Evolutionary conservation across 2,797 vertebrate species (phyloP).

Genomic region (Allobates femoralis): DNA sequence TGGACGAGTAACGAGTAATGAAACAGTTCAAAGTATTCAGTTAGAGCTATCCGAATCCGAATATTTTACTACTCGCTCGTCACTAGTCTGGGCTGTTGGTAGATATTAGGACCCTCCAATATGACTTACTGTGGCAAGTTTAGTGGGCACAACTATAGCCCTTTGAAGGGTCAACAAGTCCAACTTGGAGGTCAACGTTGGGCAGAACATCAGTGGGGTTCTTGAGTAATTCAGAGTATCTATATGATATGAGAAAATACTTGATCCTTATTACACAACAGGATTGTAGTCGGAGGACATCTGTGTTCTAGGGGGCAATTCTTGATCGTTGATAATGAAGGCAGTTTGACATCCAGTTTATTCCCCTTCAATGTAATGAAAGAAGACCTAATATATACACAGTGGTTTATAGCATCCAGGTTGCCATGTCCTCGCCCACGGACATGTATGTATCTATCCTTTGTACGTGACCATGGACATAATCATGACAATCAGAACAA

Average conservation of each 20-base stretch:
- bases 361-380: neutral
- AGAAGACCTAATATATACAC: neutral
- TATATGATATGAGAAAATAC: neutral
- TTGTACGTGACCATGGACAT: too few relatives aligned
- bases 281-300: neutral
- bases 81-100: neutral
- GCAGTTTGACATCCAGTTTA: neutral
- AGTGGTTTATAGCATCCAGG: neutral
- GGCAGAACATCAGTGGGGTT: too few relatives aligned
- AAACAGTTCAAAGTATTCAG: too few relatives aligned
- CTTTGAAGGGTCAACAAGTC: too few relatives aligned
- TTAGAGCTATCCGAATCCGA: too few relatives aligned
- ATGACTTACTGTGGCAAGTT: neutral
- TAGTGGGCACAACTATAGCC: neutral
- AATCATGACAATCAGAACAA: too few relatives aligned
- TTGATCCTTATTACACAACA: neutral
- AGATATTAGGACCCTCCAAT: neutral
- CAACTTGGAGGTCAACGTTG: too few relatives aligned
- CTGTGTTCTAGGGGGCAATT: neutral
- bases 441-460: neutral
- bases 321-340: neutral
- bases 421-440: neutral
- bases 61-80: too few relatives aligned
- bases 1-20: too few relatives aligned
- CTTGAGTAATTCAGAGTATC: neutral